A percentile compares a stretch with the other conserved stretches of the same genome.
phyloP scores from a whole-genome alignment of 2,113 vertebrate genomes.

The Corvus cornix region DNA sequence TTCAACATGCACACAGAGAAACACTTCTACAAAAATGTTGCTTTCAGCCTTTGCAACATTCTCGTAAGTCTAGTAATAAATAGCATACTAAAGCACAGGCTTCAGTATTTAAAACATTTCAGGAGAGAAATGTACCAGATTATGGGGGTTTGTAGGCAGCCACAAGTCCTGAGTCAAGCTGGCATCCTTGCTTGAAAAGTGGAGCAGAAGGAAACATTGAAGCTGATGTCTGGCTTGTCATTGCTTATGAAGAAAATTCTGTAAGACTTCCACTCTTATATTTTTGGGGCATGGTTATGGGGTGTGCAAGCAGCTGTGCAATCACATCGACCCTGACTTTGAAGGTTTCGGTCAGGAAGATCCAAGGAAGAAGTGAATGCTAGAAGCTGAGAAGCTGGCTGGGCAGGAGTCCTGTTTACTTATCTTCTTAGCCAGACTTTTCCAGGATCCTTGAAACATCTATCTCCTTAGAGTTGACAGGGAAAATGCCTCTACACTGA shows the following conservation, averaged over 20 bases:
- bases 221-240: not conserved
- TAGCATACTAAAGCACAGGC: not conserved
- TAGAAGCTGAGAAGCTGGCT: not conserved
- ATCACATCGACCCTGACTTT: not conserved
- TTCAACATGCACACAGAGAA: not conserved
- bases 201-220: not conserved
- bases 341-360: not conserved
- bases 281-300: not conserved
- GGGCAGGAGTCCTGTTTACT: not conserved
- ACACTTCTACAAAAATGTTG: not conserved
- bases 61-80: not conserved
- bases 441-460: not conserved
- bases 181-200: not conserved
- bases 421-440: not conserved
- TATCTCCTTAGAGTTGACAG: not conserved
- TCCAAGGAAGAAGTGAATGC: not conserved
- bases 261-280: not conserved
- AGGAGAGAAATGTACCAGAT: not conserved
- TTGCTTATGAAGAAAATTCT: not conserved
- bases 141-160: not conserved
- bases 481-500: not conserved
- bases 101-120: not conserved
- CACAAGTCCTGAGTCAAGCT: not conserved
- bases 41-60: not conserved
- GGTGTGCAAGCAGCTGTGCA: not conserved